These are phyloP conservation scores for Sphaerodactylus townsendi DNA, from an alignment of 2,113 vertebrate species.

Conservation along the genomic window DNA sequence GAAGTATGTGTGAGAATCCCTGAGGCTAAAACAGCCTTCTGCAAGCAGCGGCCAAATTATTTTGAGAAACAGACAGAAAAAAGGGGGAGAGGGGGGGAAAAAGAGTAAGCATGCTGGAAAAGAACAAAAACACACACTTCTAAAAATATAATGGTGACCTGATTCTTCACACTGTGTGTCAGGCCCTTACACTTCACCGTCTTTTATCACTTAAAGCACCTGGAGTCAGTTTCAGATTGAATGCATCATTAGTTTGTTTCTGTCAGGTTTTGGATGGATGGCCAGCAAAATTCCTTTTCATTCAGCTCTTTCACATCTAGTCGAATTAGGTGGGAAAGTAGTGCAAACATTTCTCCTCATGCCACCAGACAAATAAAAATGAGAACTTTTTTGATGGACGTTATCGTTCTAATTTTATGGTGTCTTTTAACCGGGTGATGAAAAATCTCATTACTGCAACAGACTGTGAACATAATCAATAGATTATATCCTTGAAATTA, in stretches of 20 bases:
- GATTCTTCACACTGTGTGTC: slow-evolving; percentile 43
- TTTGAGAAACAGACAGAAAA: slow-evolving; percentile 56
- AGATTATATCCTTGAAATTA: background rate
- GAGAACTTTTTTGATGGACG: background rate
- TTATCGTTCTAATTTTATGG: slow-evolving; percentile 21
- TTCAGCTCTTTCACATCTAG: slow-evolving; percentile 19
- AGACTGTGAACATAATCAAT: slow-evolving; percentile 2
- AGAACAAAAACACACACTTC: slow-evolving; percentile 39
- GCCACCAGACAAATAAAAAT: slow-evolving; percentile 6
- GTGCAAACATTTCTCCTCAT: slow-evolving; percentile 7
- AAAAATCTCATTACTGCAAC: background rate
- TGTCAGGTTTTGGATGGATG: slow-evolving; percentile 49
- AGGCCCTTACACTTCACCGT: slow-evolving; percentile 39
- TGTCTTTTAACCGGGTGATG: background rate
- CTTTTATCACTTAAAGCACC: slow-evolving; percentile 58
- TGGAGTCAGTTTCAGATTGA: slow-evolving; percentile 54
- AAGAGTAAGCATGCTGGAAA: slow-evolving; percentile 25
- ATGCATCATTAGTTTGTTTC: slow-evolving; percentile 23
- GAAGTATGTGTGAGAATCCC: slow-evolving; percentile 75
- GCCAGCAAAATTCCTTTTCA: slow-evolving; percentile 41
- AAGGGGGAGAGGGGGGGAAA: background rate
- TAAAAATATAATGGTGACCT: slow-evolving; percentile 64
- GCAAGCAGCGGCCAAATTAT: slow-evolving; percentile 76
- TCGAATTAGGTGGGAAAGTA: slow-evolving; percentile 17
- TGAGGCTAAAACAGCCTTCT: slow-evolving; percentile 73